Evolutionary conservation across 1,140 invertebrate species (phyloP).

Genomic region (Steinernema feltiae): DNA sequence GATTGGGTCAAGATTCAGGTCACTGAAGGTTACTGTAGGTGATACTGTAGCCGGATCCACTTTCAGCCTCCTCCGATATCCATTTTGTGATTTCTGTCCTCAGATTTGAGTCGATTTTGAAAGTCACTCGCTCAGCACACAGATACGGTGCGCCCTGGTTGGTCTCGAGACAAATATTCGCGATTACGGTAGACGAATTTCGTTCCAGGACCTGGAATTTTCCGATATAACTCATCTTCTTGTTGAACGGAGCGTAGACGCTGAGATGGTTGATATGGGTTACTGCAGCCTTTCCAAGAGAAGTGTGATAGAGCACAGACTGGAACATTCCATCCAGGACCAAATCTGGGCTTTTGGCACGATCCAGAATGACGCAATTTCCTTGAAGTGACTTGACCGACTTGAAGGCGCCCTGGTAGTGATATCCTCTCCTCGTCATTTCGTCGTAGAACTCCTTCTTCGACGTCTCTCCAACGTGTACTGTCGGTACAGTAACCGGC

Average conservation of each 20-base stretch:
- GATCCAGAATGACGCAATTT: neutral
- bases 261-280: neutral
- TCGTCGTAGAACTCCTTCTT: conserved; percentile 4
- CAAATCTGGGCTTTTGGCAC: neutral
- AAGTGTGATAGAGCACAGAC: neutral
- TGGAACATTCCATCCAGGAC: neutral
- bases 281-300: neutral
- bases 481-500: neutral
- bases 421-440: neutral
- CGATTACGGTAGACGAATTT: neutral
- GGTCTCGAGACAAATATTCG: neutral
- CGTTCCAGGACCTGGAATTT: neutral
- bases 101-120: neutral
- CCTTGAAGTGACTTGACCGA: neutral
- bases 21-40: neutral
- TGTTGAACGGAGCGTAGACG: neutral
- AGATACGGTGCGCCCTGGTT: neutral
- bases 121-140: neutral
- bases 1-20: neutral
- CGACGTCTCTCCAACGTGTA: neutral
- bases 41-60: neutral
- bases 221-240: neutral
- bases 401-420: neutral
- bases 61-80: neutral
- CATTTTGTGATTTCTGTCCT: neutral